Base-by-base conservation (phyloP, 2,888 invertebrate genomes). In the Caenorhabditis sp. region DNA sequence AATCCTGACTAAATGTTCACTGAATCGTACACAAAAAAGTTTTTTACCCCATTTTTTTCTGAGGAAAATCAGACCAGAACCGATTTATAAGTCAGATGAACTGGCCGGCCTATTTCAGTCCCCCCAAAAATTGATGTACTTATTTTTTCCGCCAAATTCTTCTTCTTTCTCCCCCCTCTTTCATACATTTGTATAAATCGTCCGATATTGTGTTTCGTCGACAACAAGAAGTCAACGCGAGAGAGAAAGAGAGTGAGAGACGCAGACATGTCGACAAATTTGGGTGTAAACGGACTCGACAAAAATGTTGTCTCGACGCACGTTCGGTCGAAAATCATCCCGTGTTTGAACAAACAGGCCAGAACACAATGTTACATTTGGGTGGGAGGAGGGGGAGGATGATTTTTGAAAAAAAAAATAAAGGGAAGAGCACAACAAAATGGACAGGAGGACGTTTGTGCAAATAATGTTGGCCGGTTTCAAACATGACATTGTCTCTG, bases 201-300 rank as follows among this genome's bases (percentile, higher is more conserved):
- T 43, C 43, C 43, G 43, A 43, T 43, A 43, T 43, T 43, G 43
- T 43, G 43, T 43, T 43, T 43, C 43, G 43, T 43, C 43, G 43
- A 43, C 43, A 43, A n/a, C n/a, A n/a, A n/a, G n/a, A n/a, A n/a
- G n/a, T n/a, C n/a, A n/a, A n/a, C n/a, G n/a, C n/a, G n/a, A n/a
- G n/a, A n/a, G n/a, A 43, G 43, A 12, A 6, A 43, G 43, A 43
- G 43, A 43, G 5, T 17, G 43, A 43, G 43, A 43, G 43, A 43
- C 43, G 43, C 43, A 43, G 43, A 17, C 12, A 17, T 10, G 2
- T 5, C 43, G 14, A 43, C 12, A 17, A 43, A 43, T 3, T 43
- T 14, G 43, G 43, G 43, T 43, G 43, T 43, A 43, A 10, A 43
- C 14, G 10, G 43, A 43, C 14, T 3, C 12, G 43, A 43, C 3